A percentile compares a stretch with the other conserved stretches of the same genome.
phyloP scores from a whole-genome alignment of 2,888 invertebrate genomes.

The Limnephilus auricula region DNA sequence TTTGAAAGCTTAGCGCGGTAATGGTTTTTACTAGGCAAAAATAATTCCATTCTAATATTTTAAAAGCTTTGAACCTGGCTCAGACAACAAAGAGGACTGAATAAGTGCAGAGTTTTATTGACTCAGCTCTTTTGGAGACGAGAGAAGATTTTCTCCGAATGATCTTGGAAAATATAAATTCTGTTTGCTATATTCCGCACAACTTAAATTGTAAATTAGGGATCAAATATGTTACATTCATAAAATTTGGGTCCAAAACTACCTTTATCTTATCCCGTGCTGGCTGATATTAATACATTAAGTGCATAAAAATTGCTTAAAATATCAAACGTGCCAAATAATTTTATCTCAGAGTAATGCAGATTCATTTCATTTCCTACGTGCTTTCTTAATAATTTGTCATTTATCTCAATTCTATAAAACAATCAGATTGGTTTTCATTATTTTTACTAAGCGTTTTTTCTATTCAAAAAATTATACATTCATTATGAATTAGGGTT shows the following conservation, averaged over 20 bases:
- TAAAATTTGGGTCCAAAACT: not conserved
- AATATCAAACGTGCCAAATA: too few relatives aligned
- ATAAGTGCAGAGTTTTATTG: conserved; percentile 9
- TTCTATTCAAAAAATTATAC: too few relatives aligned
- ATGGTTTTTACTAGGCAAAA: not conserved
- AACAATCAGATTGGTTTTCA: too few relatives aligned
- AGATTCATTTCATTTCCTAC: too few relatives aligned
- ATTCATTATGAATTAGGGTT: too few relatives aligned
- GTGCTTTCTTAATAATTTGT: too few relatives aligned
- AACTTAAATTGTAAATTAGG: not conserved
- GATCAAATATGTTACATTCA: not conserved
- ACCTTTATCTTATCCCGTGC: not conserved
- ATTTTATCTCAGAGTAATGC: too few relatives aligned
- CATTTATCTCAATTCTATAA: too few relatives aligned
- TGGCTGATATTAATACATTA: not conserved
- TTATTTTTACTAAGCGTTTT: too few relatives aligned
- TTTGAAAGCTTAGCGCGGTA: not conserved
- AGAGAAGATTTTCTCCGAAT: not conserved
- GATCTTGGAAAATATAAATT: not conserved
- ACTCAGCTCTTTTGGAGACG: not conserved
- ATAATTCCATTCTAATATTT: not conserved
- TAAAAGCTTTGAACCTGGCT: not conserved
- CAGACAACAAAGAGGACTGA: not conserved
- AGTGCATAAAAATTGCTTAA: not conserved
- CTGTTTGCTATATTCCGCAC: not conserved